Evolutionary conservation across 2,113 vertebrate species (phyloP), one percentile per base, ranked within the genome.

Genomic region (Forbesichthys agassizii): DNA sequence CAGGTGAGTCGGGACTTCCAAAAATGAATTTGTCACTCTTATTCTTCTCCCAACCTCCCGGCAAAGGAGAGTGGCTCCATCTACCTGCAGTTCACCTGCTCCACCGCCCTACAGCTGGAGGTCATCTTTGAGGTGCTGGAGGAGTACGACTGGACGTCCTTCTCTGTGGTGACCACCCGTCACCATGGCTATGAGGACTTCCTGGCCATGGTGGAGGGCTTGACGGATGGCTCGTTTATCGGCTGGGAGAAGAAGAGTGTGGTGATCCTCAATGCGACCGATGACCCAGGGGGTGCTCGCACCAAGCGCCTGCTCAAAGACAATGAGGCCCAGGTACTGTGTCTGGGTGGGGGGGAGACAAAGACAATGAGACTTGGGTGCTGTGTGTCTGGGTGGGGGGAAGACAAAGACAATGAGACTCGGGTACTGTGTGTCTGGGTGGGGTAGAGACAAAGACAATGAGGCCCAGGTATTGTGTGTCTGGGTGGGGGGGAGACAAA

Each of bases 121-220:
- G 96, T 97, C 33, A 96, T 98, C 86, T 97, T 98, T 10, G 96
- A 97, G 85, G 95, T 98, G 68, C 90, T 98, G 53, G 96, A 98
- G 66, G 95, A 97, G 75, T 98, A 96, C 18, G 96, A 98, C 79
- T 98, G 96, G 96, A 98, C 96, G 0, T 62, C 95, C 55, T 98
- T 98, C 69, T 96, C 95, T 0, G 94, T 97, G 3, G 93, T 98
- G 64, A 94, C 95, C 80, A 98, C 96, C 0, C 94, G 95, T 56
- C 93, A 95, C 85, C 96, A 97, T 0, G 96, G 96, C 69, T 94
- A 97, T 61, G 94, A 96, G 87, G 95, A 95, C 85, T 95, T 98
- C 70, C 90, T 97, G 81, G 94, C 92, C 66, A 96, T 96, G 89
- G 95, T 97, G 66, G 96, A 98, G 85, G 94, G 94, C 1, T 89